Base-by-base conservation (phyloP, 2,113 vertebrate species). In the Tupaia chinensis region DNA sequence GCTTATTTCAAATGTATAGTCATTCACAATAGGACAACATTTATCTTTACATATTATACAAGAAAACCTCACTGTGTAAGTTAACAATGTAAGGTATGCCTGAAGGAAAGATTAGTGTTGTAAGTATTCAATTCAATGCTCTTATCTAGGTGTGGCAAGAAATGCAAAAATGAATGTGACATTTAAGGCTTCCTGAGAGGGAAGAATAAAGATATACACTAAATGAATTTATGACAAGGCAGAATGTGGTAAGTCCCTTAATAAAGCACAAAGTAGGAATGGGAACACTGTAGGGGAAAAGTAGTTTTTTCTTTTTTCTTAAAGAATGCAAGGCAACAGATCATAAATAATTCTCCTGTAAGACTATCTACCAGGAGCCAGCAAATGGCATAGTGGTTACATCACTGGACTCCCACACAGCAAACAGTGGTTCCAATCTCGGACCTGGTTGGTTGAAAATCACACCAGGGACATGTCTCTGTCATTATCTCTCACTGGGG, bases 61-160 rank as follows among this genome's bases (percentile, higher is more conserved):
- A 89, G 60, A 82, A 70, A 86, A 22, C 1, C 7, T 68, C 73
- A 68, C 0, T 80, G 29, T 68, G 54, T 44, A 93, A 81, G 63
- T 81, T 77, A 87, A 81, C 17, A 86, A 82, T 63, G 56, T 5
- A 87, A 77, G 56, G 4, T 44, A 70, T 74, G 91, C 2, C 16
- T 87, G 23, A 92, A 87, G 25, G 83, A 87, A 91, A 87, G 20
- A 83, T 56, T 73, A 82, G 56, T 7, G 44, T 92, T 73, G 84
- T 72, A 66, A 23, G 15, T 44, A 87, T 77, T 80, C 44, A 73
- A 91, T 25, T 87, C 63, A 79, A 29, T 87, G 78, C 56, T 27
- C 61, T n/a, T 78, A 65, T 89, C 12, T 73, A 68, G 22, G 53
- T 79, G 4, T 63, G 12, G 70, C 7, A 74, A n/a, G 12, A 91